Percentiles rank a stretch among this genome's conserved stretches.
These are phyloP conservation scores for Cyphomyrmex costatus DNA, from an alignment of 1,140 invertebrate species.

Conservation along the genomic window DNA sequence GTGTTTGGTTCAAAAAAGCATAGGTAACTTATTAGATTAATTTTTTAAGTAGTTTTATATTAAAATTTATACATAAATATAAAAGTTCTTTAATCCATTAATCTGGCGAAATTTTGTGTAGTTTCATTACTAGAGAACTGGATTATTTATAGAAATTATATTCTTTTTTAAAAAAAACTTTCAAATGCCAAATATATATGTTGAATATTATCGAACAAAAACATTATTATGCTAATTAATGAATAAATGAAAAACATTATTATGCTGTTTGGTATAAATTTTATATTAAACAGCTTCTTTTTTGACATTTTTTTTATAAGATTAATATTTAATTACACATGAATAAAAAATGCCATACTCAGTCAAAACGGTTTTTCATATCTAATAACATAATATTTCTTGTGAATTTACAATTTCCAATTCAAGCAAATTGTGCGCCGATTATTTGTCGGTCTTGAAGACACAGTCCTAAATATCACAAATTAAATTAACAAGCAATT, in stretches of 20 bases:
- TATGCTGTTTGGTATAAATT: not conserved
- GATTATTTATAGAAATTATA: conserved; percentile 16
- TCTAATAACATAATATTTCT: too few species aligned
- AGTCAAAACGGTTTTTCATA: too few species aligned
- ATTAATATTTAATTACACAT: too few species aligned
- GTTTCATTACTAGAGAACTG: not conserved
- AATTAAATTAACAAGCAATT: too few species aligned
- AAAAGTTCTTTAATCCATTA: not conserved
- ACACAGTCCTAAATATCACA: too few species aligned
- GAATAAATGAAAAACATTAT: not conserved
- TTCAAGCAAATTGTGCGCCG: too few species aligned
- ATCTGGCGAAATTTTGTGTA: not conserved
- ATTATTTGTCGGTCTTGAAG: too few species aligned
- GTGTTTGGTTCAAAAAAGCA: too few species aligned
- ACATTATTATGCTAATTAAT: not conserved
- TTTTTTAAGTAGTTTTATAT: not conserved
- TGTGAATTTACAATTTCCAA: too few species aligned
- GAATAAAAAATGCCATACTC: too few species aligned
- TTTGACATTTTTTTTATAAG: not conserved
- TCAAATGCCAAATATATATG: not conserved
- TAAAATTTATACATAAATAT: too few species aligned
- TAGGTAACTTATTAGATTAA: too few species aligned
- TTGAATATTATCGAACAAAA: not conserved
- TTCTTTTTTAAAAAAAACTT: not conserved
- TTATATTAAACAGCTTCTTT: not conserved